Evolutionary conservation across 2,797 vertebrate species (phyloP).

Genomic region (Paramormyrops hopkinsi): DNA sequence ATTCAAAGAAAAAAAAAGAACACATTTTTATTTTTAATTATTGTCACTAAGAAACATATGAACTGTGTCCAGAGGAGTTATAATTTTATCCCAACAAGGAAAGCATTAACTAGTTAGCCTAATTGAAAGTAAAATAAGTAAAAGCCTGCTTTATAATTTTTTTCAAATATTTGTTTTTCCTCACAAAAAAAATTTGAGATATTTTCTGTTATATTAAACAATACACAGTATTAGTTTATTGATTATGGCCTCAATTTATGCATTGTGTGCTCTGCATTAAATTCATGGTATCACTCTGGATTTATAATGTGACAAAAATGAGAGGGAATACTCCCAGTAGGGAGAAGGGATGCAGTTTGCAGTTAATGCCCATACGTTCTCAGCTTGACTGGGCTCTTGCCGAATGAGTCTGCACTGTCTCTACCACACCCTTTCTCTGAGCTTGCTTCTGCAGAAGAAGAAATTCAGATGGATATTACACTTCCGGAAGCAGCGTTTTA

Average conservation of each 20-base stretch:
- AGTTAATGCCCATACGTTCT: constrained; percentile 39
- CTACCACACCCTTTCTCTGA: constrained; percentile 67
- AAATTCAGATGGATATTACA: constrained; percentile 10
- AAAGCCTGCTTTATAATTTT: not conserved
- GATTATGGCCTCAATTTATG: not conserved
- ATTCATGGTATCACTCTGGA: not conserved
- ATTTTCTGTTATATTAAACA: not conserved
- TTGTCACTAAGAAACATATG: not conserved
- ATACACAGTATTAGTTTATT: not conserved
- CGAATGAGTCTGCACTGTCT: constrained; percentile 44
- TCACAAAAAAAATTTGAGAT: not conserved
- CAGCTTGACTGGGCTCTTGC: constrained; percentile 48
- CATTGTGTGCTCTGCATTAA: not conserved
- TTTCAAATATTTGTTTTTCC: not conserved
- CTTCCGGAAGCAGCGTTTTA: not conserved
- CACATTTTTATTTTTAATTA: not conserved
- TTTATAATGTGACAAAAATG: not conserved
- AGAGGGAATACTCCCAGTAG: constrained; percentile 33
- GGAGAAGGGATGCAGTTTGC: constrained; percentile 46
- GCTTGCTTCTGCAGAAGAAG: constrained; percentile 60
- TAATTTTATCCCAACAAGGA: constrained; percentile 8
- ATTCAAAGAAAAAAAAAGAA: not conserved
- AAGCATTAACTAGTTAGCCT: not conserved
- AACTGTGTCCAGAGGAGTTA: not conserved
- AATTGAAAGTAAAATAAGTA: not conserved